These are phyloP conservation scores for Hippoglossus stenolepis DNA, from an alignment of 2,113 vertebrate genomes.

Conservation along the genomic window DNA sequence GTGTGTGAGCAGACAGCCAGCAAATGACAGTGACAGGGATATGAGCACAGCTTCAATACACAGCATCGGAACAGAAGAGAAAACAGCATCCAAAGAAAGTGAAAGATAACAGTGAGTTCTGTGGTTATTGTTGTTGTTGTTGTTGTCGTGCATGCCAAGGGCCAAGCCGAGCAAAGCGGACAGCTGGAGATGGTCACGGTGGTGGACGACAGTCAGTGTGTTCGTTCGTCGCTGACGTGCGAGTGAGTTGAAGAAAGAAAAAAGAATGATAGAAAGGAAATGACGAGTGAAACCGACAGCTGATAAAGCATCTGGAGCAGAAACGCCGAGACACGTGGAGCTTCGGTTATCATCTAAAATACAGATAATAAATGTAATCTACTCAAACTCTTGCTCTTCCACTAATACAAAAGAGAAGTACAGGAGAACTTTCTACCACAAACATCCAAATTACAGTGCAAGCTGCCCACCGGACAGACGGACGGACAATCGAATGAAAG, in stretches of 20 bases:
- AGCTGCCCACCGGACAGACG: conserved; percentile 17
- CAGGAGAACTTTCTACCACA: conserved; percentile 41
- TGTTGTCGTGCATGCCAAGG: conserved; percentile 48
- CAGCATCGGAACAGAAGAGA: conserved; percentile 45
- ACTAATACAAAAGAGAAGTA: conserved; percentile 33
- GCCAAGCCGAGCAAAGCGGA: conserved; percentile 67
- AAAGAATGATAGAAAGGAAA: neutral
- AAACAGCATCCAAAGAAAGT: conserved; percentile 52
- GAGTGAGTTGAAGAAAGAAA: conserved; percentile 7
- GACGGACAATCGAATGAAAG: conserved; percentile 21
- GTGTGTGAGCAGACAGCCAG: conserved; percentile 60
- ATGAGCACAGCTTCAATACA: conserved; percentile 73
- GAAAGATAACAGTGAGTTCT: conserved; percentile 31
- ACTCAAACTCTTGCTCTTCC: conserved; percentile 3
- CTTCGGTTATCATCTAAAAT: conserved; percentile 45
- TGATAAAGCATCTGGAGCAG: neutral
- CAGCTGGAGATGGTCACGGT: conserved; percentile 41
- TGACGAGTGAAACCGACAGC: neutral
- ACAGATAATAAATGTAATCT: conserved; percentile 36
- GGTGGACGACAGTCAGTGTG: conserved; percentile 6
- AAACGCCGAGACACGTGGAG: conserved; percentile 1
- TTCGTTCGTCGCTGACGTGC: neutral
- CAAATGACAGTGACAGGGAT: conserved; percentile 92
- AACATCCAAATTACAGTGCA: conserved; percentile 47
- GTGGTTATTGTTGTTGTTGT: neutral